These are phyloP conservation scores for Phyllotreta cruciferae DNA, from an alignment of 2,888 invertebrate genomes.

Conservation along the genomic window DNA sequence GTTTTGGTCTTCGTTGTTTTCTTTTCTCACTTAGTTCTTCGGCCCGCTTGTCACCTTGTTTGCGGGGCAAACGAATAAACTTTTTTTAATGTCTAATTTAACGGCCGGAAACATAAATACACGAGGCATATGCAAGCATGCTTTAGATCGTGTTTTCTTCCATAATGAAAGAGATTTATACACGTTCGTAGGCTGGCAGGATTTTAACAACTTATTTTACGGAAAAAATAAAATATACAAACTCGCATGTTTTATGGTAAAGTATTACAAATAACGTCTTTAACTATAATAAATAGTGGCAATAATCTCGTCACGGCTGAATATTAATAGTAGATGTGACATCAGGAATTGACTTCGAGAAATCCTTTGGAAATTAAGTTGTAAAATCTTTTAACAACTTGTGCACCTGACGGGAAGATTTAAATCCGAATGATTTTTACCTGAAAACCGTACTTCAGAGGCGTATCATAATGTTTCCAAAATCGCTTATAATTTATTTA, in stretches of 20 bases:
- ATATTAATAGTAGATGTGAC: not conserved
- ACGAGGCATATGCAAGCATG: conserved; percentile 39
- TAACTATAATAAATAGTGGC: no score
- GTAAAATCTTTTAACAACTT: conserved; percentile 37
- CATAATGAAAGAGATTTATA: conserved; percentile 7
- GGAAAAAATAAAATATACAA: no score
- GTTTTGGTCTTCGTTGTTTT: no score
- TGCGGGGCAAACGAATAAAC: conserved; percentile 23
- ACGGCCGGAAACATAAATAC: conserved; percentile 42
- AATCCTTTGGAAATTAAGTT: conserved; percentile 35
- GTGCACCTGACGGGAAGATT: conserved; percentile 39
- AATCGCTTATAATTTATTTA: no score
- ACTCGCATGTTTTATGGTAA: no score
- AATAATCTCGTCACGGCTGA: no score
- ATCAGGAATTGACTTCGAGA: conserved; percentile 14
- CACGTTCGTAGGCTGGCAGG: not conserved
- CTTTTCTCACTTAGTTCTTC: conserved; percentile 16
- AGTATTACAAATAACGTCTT: no score
- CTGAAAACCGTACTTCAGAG: conserved; percentile 15
- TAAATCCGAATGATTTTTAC: conserved; percentile 35
- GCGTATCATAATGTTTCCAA: no score
- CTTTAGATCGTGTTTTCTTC: conserved; percentile 23
- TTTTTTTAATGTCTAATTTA: conserved; percentile 38
- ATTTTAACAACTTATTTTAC: no score
- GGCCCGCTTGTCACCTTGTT: conserved; percentile 17